Percentiles rank a stretch among this genome's conserved stretches.
phyloP scores from a whole-genome alignment of 2,113 vertebrate genomes.

The Ochotona curzoniae region DNA sequence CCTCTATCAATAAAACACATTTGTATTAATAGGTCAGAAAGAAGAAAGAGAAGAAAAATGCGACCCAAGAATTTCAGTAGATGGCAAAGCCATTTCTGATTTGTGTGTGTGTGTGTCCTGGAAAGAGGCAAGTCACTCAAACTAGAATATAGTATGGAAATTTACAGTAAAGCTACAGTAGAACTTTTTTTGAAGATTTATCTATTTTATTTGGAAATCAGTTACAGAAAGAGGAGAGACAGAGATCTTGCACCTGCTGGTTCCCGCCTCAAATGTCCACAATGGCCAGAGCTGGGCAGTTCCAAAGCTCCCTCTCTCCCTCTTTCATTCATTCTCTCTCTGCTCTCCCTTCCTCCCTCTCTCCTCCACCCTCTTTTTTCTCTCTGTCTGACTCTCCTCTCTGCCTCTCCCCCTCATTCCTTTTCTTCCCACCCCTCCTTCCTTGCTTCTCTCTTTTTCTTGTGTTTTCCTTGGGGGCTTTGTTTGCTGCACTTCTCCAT shows the following conservation, averaged over 20 bases:
- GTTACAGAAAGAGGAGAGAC: too few relatives aligned
- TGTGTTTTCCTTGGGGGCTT: not conserved
- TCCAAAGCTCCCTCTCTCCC: too few relatives aligned
- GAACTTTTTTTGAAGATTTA: not conserved
- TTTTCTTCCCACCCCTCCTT: too few relatives aligned
- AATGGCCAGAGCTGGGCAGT: too few relatives aligned
- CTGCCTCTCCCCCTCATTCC: too few relatives aligned
- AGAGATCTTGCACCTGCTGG: too few relatives aligned
- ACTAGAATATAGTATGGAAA: not conserved
- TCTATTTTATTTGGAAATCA: too few relatives aligned
- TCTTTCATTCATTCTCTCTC: too few relatives aligned
- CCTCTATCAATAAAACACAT: not conserved
- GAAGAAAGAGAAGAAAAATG: not conserved
- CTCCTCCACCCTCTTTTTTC: too few relatives aligned
- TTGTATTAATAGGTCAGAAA: not conserved
- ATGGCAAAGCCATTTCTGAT: not conserved
- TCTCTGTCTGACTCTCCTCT: too few relatives aligned
- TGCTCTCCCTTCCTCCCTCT: too few relatives aligned
- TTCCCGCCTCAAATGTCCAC: too few relatives aligned
- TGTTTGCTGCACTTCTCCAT: not conserved
- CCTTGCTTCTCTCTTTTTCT: not conserved
- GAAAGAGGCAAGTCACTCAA: not conserved
- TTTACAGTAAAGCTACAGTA: not conserved
- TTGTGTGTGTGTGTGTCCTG: not conserved
- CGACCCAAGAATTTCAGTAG: not conserved